These are phyloP conservation scores for Sus cebifrons DNA, from an alignment of 2,797 vertebrate genomes.

Conservation along the genomic window DNA sequence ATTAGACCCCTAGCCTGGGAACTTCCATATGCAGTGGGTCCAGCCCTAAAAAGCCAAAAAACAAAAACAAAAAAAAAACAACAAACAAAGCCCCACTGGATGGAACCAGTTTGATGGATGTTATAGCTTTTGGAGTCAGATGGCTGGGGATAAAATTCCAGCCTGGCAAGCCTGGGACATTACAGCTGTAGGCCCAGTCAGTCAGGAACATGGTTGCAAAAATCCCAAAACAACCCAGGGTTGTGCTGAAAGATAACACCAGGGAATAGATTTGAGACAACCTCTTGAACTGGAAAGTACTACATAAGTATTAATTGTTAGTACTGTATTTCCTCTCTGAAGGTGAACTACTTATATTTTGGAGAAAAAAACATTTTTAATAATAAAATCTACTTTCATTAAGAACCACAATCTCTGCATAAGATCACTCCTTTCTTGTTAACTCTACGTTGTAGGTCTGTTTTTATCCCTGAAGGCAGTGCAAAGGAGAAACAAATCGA, in stretches of 20 bases:
- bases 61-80: too few species aligned
- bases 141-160: constrained; percentile 12
- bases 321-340: not conserved
- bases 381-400: constrained; percentile 28
- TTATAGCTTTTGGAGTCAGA: not conserved
- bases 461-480: not conserved
- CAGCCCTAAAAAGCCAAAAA: too few species aligned
- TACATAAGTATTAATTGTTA: not conserved
- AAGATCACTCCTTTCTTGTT: not conserved
- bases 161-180: not conserved
- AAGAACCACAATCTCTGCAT: not conserved
- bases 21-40: too few species aligned
- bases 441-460: not conserved
- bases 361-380: not conserved
- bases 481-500: not conserved
- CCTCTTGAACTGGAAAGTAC: not conserved
- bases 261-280: not conserved
- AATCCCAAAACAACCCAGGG: fast-evolving
- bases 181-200: not conserved
- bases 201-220: not conserved
- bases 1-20: too few species aligned
- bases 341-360: constrained; percentile 4
- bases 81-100: too few species aligned
- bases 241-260: not conserved
- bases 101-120: not conserved